Evolutionary conservation across 2,113 vertebrate species (phyloP).

Genomic region (Nothoprocta perdicaria): DNA sequence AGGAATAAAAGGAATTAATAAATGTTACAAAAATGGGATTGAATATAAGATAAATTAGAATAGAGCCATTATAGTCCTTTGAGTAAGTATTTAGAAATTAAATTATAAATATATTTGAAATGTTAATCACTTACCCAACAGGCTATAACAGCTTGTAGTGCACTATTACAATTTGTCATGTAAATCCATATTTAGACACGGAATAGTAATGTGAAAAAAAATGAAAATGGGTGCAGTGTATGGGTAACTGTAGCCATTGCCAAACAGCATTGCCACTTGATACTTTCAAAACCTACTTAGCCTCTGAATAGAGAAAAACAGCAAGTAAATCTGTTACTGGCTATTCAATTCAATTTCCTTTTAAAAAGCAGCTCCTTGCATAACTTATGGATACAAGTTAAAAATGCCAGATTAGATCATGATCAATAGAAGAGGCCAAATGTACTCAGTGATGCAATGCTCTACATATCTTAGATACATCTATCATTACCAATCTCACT

Average conservation of each 20-base stretch:
- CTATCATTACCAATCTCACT: background rate
- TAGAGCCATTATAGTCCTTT: conserved; percentile 37
- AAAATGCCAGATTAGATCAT: background rate
- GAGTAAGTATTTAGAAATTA: conserved; percentile 66
- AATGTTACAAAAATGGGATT: conserved; percentile 66
- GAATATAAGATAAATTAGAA: conserved; percentile 58
- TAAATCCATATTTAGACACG: conserved; percentile 41
- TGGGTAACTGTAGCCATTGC: background rate
- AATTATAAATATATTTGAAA: conserved; percentile 70
- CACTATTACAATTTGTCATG: conserved; percentile 40
- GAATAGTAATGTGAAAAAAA: background rate
- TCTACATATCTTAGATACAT: background rate
- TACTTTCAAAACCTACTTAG: background rate
- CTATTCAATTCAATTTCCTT: background rate
- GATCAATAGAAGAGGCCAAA: conserved; percentile 3
- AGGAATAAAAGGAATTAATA: conserved; percentile 66
- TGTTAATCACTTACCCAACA: conserved; percentile 66
- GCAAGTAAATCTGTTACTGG: background rate
- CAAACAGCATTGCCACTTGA: background rate
- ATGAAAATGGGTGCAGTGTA: background rate
- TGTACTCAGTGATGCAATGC: background rate
- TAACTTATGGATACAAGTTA: background rate
- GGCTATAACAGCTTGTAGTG: conserved; percentile 46
- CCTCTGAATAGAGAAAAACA: background rate
- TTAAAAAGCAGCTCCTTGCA: background rate